Base-by-base conservation (phyloP, 2,797 vertebrate species). In the Taeniopygia guttata region DNA sequence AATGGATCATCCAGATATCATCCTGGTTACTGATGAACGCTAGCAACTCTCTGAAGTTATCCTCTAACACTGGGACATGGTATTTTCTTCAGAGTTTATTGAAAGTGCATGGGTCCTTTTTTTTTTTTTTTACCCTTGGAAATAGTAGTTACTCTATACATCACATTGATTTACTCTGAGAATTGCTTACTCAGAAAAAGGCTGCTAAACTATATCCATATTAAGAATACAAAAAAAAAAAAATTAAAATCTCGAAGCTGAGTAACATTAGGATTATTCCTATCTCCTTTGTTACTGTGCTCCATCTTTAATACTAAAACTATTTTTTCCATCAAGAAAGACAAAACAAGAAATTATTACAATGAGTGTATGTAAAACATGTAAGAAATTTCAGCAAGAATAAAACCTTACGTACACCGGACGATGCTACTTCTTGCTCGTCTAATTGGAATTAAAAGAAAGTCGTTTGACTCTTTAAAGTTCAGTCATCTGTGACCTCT, bases 161-260 rank as follows among this genome's bases (percentile, higher is more conserved):
- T 49, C 17, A 15, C 6, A 16, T 1, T 45, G 25, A 17, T 82
- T 60, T 84, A 45, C 25, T 73, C 32, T 26, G 49, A 76, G 27
- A 22, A 29, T 3, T 73, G 18, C 5, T 66, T 73, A 32, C 30
- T 82, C 27, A 74, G 38, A 56, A 89, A 60, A 84, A 62, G 16
- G 13, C 40, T 72, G 16, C 4, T 58, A 43, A 43, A 19, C 4
- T 68, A 43, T 66, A 13, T 34, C 23, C 6, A 1, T 40, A 13
- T 15, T 54, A 72, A 18, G 32, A 77, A 74, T 25, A 69, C 2
- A 0, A 15, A 64, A 67, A 62, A 40, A 0, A 15, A 64, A 59
- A 21, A 25, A 7, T 11, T 8, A 49, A 55, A 56, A 23, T 0
- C 18, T 30, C 4, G 3, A 22, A 60, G 14, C 1, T 10, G 19